Percentiles rank a stretch among this genome's conserved stretches.
These are phyloP conservation scores for Pollicipes pollicipes DNA, from an alignment of 1,140 invertebrate species.

Conservation along the genomic window DNA sequence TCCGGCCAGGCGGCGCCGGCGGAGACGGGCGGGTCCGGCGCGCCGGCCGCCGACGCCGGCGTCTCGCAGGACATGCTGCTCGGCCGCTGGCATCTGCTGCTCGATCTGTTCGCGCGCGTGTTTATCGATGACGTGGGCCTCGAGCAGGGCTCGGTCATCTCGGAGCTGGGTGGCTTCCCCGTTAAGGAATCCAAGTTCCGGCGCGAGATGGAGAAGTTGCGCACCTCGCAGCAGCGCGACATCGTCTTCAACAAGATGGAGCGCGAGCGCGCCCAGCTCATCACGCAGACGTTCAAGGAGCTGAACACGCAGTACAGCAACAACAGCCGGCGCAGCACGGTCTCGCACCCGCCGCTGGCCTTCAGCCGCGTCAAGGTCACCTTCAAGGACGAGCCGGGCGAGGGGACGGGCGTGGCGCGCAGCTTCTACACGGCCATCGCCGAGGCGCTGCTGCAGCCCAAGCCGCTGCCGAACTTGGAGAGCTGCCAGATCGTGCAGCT, in stretches of 20 bases:
- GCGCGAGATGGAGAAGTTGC: conserved; percentile 90
- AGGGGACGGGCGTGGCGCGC: conserved; percentile 91
- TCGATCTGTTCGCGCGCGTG: conserved; percentile 90
- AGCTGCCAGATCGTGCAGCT: conserved; percentile 30
- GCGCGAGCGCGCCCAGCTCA: conserved; percentile 67
- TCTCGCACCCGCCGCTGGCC: conserved; percentile 65
- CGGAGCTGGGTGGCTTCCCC: conserved; percentile 87
- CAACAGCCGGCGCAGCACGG: conserved; percentile 57
- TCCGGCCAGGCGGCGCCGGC: conserved; percentile 19
- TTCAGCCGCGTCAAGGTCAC: conserved; percentile 83
- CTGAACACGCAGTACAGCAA: conserved; percentile 83
- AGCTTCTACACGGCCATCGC: conserved; percentile 97
- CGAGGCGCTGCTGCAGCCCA: conserved; percentile 78
- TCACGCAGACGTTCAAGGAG: conserved; percentile 89
- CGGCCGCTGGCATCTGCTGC: conserved; percentile 79
- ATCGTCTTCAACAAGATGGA: conserved; percentile 57
- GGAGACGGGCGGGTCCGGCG: conserved; percentile 10
- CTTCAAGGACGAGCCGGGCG: conserved; percentile 98
- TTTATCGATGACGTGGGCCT: conserved; percentile 96
- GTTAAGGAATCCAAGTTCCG: conserved; percentile 94
- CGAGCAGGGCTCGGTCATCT: conserved; percentile 85
- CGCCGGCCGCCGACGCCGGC: conserved; percentile 23
- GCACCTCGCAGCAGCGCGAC: conserved; percentile 85
- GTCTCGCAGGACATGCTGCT: conserved; percentile 79
- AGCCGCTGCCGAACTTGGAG: conserved; percentile 82